A percentile compares a stretch with the other conserved stretches of the same genome.
These are phyloP conservation scores for Dermatophagoides farinae DNA, from an alignment of 1,140 invertebrate genomes.

Conservation along the genomic window DNA sequence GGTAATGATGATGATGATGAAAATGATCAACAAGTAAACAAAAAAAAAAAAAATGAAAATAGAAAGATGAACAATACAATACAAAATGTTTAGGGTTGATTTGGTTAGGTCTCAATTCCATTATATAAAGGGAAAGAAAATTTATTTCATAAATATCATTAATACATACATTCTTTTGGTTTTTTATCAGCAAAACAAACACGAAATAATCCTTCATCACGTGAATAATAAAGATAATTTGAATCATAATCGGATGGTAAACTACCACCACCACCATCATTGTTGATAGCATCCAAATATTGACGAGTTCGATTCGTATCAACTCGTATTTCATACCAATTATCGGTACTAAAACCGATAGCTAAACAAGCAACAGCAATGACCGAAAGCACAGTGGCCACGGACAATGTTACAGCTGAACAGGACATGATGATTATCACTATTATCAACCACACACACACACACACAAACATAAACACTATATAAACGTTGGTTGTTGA, in stretches of 20 bases:
- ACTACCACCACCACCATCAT: background rate
- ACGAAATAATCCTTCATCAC: slow-evolving; percentile 49
- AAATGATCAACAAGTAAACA: too few relatives aligned
- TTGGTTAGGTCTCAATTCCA: too few relatives aligned
- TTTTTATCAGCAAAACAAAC: slow-evolving; percentile 73
- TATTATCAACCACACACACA: too few relatives aligned
- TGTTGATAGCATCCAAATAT: slow-evolving; percentile 6
- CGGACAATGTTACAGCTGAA: slow-evolving; percentile 74
- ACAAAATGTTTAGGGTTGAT: too few relatives aligned
- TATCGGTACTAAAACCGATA: slow-evolving; percentile 82
- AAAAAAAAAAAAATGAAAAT: too few relatives aligned
- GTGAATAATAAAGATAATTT: slow-evolving; percentile 21
- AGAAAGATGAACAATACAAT: too few relatives aligned
- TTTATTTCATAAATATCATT: too few relatives aligned
- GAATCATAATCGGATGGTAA: slow-evolving; percentile 15
- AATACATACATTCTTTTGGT: slow-evolving; percentile 48
- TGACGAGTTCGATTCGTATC: slow-evolving; percentile 51
- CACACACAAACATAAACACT: too few relatives aligned
- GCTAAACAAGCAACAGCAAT: slow-evolving; percentile 69
- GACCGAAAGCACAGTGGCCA: slow-evolving; percentile 79
- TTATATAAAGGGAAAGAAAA: too few relatives aligned
- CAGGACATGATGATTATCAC: slow-evolving; percentile 51
- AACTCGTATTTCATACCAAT: slow-evolving; percentile 79
- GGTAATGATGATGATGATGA: too few relatives aligned
- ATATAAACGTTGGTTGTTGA: background rate